These are phyloP conservation scores for Tyto alba DNA, from an alignment of 2,113 vertebrate species.

Conservation along the genomic window DNA sequence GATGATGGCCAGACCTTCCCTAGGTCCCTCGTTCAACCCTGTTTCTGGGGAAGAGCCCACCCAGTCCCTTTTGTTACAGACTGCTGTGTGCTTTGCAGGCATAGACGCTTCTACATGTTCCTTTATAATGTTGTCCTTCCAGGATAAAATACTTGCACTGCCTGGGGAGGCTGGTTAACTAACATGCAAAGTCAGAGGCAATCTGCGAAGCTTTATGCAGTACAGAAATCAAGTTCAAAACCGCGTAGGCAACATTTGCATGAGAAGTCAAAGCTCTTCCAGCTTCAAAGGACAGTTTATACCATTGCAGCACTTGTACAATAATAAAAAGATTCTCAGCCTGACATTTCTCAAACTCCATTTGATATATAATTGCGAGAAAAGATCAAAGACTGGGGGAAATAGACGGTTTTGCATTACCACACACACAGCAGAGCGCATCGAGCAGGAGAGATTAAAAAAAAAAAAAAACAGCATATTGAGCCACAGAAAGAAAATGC, in stretches of 20 bases:
- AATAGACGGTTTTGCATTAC: background rate
- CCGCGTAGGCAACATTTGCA: background rate
- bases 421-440: background rate
- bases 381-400: background rate
- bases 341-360: background rate
- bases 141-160: background rate
- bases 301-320: background rate
- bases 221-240: background rate
- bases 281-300: conserved; percentile 9
- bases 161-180: background rate
- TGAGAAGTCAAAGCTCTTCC: background rate
- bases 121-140: rapidly evolving
- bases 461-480: background rate
- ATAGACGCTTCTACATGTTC: rapidly evolving
- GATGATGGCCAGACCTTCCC: background rate
- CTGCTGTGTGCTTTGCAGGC: rapidly evolving
- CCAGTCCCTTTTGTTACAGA: too few relatives aligned
- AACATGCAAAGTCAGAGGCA: background rate
- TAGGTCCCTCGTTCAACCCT: background rate
- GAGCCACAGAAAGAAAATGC: background rate
- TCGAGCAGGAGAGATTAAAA: background rate
- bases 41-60: background rate
- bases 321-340: background rate
- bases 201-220: background rate
- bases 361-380: background rate